Conservation (phyloP, 37 sponge, comb jelly and placozoan genomes). For the Halichondria panicea region DNA sequence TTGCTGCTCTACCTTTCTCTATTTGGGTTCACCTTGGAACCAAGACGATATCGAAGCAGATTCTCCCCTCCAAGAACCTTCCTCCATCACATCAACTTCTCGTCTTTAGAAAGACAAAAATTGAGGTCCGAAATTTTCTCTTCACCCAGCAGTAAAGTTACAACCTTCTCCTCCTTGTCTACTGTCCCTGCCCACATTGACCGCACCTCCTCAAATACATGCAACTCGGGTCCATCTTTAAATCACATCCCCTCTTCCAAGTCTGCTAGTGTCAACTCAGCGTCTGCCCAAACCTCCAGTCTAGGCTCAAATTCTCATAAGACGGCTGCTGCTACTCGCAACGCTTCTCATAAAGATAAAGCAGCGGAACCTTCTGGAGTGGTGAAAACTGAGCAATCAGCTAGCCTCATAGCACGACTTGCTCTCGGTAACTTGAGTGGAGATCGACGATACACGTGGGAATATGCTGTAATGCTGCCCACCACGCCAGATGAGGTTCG, state of each 20-base stretch:
- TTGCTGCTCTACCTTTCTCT: conserved; percentile 76
- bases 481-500: conserved; percentile 65
- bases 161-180: neutral
- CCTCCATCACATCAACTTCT: conserved; percentile 27
- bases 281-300: no score
- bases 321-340: no score
- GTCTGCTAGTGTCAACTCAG: no score
- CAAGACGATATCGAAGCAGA: conserved; percentile 28
- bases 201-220: no score
- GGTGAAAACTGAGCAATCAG: no score
- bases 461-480: conserved; percentile 38
- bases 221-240: no score
- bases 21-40: conserved; percentile 84
- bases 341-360: no score
- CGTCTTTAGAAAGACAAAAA: neutral
- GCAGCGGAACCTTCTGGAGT: no score
- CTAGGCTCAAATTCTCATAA: no score
- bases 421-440: no score
- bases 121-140: neutral
- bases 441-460: conserved; percentile 27
- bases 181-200: neutral
- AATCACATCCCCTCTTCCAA: no score
- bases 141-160: neutral
- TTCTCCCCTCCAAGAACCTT: conserved; percentile 37
- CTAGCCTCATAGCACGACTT: no score